Evolutionary conservation across 2,113 vertebrate genomes (phyloP).

Genomic region (Sialia sialis): DNA sequence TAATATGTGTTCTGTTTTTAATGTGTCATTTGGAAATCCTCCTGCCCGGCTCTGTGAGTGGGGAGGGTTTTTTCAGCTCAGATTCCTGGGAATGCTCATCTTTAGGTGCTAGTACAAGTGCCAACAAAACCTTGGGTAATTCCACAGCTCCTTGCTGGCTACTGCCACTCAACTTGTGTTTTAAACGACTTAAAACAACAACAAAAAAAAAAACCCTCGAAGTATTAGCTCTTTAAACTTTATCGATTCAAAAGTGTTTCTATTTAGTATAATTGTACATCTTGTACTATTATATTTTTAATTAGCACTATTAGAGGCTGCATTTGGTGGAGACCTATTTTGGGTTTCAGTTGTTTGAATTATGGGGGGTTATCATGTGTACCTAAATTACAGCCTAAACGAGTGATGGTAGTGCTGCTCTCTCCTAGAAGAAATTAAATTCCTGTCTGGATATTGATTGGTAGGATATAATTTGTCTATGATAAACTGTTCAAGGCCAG

Average conservation of each 20-base stretch:
- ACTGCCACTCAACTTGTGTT: background rate
- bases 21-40: background rate
- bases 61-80: background rate
- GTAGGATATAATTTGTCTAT: background rate
- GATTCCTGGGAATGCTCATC: background rate
- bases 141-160: background rate
- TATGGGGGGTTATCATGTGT: background rate
- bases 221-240: background rate
- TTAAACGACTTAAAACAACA: background rate
- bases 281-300: background rate
- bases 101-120: background rate
- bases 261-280: background rate
- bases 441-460: background rate
- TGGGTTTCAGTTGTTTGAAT: background rate
- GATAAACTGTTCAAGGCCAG: background rate
- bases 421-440: background rate
- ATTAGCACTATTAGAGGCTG: background rate
- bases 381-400: background rate
- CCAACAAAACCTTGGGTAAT: background rate
- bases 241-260: background rate
- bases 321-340: background rate
- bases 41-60: background rate
- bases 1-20: background rate
- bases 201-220: accelerated
- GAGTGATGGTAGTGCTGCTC: background rate